These are phyloP conservation scores for Nymphalis urticae DNA, from an alignment of 2,888 invertebrate genomes.

Conservation along the genomic window DNA sequence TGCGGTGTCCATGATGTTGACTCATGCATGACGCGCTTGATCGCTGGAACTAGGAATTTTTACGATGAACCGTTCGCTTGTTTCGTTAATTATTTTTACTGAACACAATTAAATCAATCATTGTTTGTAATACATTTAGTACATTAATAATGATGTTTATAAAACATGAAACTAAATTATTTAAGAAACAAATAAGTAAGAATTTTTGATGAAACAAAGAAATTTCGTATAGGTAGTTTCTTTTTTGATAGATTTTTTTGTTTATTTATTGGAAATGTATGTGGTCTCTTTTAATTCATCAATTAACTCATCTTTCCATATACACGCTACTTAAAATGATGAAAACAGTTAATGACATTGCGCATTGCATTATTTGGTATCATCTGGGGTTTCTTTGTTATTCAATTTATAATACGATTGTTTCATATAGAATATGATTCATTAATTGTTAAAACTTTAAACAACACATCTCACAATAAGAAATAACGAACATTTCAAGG, in stretches of 20 bases:
- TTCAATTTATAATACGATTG: constrained; percentile 7
- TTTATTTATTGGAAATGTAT: background rate
- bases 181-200: background rate
- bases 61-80: constrained; percentile 13
- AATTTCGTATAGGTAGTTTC: background rate
- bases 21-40: constrained; percentile 79
- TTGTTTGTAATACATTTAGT: background rate
- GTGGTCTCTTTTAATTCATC: background rate
- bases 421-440: too few relatives aligned
- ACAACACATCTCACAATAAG: background rate
- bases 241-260: background rate
- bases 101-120: constrained; percentile 8
- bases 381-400: background rate
- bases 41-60: constrained; percentile 70
- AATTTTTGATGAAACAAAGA: constrained; percentile 4
- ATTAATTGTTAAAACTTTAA: too few relatives aligned
- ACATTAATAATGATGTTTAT: background rate
- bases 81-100: constrained; percentile 21
- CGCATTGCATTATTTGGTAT: constrained; percentile 12
- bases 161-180: background rate
- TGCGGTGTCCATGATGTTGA: constrained; percentile 77
- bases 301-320: background rate
- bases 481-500: constrained; percentile 28
- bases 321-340: constrained; percentile 3
- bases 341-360: constrained; percentile 15